Evolutionary conservation across 2,113 vertebrate species (phyloP).

Genomic region (Muscicapa adusta): DNA sequence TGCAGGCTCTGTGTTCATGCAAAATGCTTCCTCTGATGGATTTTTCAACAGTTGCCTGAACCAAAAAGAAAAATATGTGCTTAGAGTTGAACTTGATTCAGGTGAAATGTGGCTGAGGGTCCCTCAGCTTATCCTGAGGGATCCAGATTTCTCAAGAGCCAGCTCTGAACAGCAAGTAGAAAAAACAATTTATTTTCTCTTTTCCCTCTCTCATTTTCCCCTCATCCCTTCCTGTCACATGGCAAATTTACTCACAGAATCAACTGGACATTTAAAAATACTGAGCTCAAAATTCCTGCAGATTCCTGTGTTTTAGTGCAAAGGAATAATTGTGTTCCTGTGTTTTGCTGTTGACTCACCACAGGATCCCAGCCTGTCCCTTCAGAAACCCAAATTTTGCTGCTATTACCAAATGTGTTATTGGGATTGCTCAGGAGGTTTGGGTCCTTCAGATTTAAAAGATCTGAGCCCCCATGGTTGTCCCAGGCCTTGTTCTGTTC

Average conservation of each 20-base stretch:
- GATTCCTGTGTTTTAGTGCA: background rate
- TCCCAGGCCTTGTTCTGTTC: background rate
- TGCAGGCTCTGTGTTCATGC: background rate
- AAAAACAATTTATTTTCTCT: background rate
- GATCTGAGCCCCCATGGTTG: fast-evolving
- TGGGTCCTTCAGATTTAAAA: background rate
- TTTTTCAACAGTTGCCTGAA: background rate
- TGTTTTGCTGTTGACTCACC: background rate
- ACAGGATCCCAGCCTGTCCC: background rate
- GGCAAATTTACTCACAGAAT: background rate
- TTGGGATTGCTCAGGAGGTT: background rate
- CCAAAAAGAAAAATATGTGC: background rate
- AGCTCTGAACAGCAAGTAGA: background rate
- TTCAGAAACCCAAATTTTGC: background rate
- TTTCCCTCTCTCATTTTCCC: background rate
- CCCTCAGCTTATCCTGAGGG: background rate
- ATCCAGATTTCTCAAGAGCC: background rate
- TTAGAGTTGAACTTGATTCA: background rate
- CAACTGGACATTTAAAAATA: background rate
- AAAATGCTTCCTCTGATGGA: background rate
- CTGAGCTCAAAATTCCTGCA: background rate
- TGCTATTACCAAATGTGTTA: background rate
- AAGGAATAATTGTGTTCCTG: background rate
- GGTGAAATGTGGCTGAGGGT: background rate
- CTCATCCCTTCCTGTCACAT: background rate